Evolutionary conservation across 2,797 vertebrate species (phyloP), one percentile per base, ranked within the genome.

Genomic region (Schizothorax lantsangensis): DNA sequence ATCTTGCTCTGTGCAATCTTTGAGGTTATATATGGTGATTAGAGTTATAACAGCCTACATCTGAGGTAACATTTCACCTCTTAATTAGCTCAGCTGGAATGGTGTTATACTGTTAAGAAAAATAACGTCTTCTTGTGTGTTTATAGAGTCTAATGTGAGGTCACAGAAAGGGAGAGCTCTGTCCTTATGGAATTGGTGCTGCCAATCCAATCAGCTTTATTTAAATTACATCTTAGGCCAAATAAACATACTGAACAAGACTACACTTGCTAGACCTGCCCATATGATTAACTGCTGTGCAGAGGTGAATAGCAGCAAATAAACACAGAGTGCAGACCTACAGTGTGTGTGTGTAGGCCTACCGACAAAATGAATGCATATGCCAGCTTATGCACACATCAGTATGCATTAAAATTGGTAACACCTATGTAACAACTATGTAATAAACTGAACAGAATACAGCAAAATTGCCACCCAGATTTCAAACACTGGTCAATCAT

Each of bases 181-280:
- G 84, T 85, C 66, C 64, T 79, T 43, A 52, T 59, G 64, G 23
- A 71, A 69, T 26, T 66, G 75, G 77, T 52, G 73, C 75, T 85
- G 74, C 66, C 62, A 79, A 33, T 17, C 15, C 23, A 85, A 57
- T 79, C 49, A 79, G 54, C 77, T 72, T 59, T 80, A 80, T 80
- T 80, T 80, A 79, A 47, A 79, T 23, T 62, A 57, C 36, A 79
- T 72, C 17, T 8, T 45, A 59, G 75, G 15, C 36, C 36, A 85
- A 85, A 85, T 79, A 85, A 79, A 69, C 84, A 45, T 40, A 19
- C 17, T 11, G 80, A 82, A 71, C 33, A 71, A 52, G n/a, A 69
- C 19, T 84, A 15, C 57, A 74, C 9, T 38, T 84, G 74, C 73
- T 45, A 40, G 33, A 84, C 45, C 47, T 54, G 45, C 45, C 54